Evolutionary conservation across 2,797 vertebrate species (phyloP).

Genomic region (Chrosomus eos): DNA sequence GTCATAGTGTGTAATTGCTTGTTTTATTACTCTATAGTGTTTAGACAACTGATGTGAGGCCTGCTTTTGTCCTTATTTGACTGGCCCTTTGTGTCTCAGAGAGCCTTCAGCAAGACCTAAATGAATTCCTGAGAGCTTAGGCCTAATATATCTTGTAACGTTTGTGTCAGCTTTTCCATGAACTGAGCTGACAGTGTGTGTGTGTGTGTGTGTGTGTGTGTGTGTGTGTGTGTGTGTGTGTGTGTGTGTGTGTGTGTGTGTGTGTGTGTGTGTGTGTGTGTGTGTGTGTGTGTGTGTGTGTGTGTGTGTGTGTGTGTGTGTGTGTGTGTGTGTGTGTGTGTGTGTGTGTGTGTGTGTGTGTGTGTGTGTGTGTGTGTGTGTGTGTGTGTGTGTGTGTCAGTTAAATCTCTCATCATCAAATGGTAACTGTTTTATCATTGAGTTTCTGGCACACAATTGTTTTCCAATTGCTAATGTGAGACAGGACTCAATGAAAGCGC

Average conservation of each 20-base stretch:
- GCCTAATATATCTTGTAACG: conserved; percentile 2
- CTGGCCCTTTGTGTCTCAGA: neutral
- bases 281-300: too few species aligned
- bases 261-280: neutral
- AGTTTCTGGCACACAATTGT: neutral
- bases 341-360: too few species aligned
- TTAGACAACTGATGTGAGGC: neutral
- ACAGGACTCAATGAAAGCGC: conserved; percentile 13
- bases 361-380: too few species aligned
- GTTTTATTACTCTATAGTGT: neutral
- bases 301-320: conserved; percentile 4
- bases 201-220: neutral
- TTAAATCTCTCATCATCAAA: neutral
- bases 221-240: neutral
- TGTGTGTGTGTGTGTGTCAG: too few species aligned
- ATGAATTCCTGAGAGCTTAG: neutral
- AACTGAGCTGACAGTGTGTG: neutral
- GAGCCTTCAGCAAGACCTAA: neutral
- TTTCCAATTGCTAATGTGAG: neutral
- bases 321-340: conserved; percentile 5
- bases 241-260: neutral
- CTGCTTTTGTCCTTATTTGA: conserved; percentile 4
- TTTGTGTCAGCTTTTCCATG: neutral
- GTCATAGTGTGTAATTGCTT: neutral
- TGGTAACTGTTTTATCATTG: neutral